A percentile compares a stretch with the other conserved stretches of the same genome.
Evolutionary conservation across 2,888 invertebrate genomes (phyloP).

Genomic region (Ochropacha duplaris): DNA sequence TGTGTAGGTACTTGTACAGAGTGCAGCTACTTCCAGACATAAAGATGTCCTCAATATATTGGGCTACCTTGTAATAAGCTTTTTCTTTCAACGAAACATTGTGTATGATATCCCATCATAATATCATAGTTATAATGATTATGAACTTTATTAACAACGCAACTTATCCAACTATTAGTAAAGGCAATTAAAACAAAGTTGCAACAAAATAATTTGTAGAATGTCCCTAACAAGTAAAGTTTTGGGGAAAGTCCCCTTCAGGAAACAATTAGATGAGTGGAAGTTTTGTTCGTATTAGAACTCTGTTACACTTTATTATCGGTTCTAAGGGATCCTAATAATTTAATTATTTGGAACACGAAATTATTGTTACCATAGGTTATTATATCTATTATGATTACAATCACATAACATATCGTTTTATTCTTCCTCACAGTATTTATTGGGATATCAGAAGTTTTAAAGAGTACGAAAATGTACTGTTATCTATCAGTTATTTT

Average conservation of each 20-base stretch:
- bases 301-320: not conserved
- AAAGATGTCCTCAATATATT: too few relatives aligned
- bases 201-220: constrained; percentile 22
- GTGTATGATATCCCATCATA: too few relatives aligned
- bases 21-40: too few relatives aligned
- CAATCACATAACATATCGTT: too few relatives aligned
- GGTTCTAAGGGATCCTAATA: not conserved
- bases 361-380: not conserved
- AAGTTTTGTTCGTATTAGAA: constrained; percentile 9
- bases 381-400: too few relatives aligned
- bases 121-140: too few relatives aligned
- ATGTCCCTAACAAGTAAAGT: constrained; percentile 34
- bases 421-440: too few relatives aligned
- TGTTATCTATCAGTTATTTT: not conserved
- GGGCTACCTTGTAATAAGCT: too few relatives aligned
- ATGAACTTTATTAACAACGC: constrained; percentile 10
- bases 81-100: too few relatives aligned
- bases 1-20: too few relatives aligned
- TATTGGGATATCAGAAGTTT: too few relatives aligned
- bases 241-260: constrained; percentile 16
- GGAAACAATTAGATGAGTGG: constrained; percentile 19
- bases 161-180: constrained; percentile 30
- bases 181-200: constrained; percentile 18
- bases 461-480: not conserved
- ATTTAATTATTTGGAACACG: not conserved